Base-by-base conservation (phyloP, 1,140 invertebrate species). In the Cecropterus lyciades region DNA sequence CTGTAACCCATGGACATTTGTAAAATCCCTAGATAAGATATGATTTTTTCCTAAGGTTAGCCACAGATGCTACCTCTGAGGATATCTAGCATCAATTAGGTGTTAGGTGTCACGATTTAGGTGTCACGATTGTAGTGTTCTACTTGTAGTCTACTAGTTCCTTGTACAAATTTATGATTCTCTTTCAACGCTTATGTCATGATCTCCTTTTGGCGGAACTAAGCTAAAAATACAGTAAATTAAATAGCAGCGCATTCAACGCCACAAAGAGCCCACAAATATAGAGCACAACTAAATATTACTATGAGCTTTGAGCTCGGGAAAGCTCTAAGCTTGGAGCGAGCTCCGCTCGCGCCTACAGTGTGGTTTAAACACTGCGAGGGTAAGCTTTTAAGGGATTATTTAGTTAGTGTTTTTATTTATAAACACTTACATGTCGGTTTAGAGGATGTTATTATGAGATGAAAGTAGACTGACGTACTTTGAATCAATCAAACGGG, bases 241-340 rank as follows among this genome's bases (percentile, higher is more conserved):
- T 49, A 15, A 49, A 49, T 49, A 49, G 20, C 46, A n/a, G 10
- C 11, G 10, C 17, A 20, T 43, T 14, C 46, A 24, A 17, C 17
- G 11, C 11, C 17, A 49, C 46, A 27, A 20, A 27, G 46, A 49
- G 4, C 10, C 17, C 10, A 13, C 17, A 49, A 10, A 43, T 43
- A 43, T 24, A 49, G 7, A 20, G 46, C 46, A 49, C 17, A 24
- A 24, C 20, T 49, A 24, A 24, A 49, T 49, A 49, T 17, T 20
- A 8, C 16, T n/a, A 17, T 20, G 15, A 17, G 46, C 17, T 49
- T 48, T 24, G 17, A 49, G 16, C 16, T 20, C 45, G 16, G 45
- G 16, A 48, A 48, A 17, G 48, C 48, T 49, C 20, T 24, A 49
- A 49, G 48, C 17, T 49, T 15, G 48, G 20, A 17, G 48, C 11